Evolutionary conservation across 1,140 invertebrate genomes (phyloP), one percentile per base, ranked within the genome.

Genomic region (Macrotrachela quadricornifera): DNA sequence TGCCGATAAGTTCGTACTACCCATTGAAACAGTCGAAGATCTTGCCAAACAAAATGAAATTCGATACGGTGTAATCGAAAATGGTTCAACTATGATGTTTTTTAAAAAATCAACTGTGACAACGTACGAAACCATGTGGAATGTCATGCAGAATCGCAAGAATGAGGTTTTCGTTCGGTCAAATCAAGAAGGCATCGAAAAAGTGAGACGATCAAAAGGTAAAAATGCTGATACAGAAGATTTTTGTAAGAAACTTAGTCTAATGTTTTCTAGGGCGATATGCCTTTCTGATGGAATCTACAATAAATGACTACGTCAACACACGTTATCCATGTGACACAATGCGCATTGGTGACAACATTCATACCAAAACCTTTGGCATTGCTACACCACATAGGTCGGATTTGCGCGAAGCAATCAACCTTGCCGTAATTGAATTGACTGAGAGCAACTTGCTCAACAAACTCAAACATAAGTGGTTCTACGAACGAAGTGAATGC

Each of bases 251-350:
- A 4, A 4, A 2, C 8, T 30, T 4, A 8, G 21, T 30, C 3
- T 30, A 4, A 30, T 8, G 8, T 30, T 4, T 30, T 65, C 62
- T 1, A 69, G 76, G 77, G 45, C 87, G 90, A 69, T 94, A 90
- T 68, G 88, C 87, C n/a, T 78, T 91, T 58, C 72, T 94, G 4
- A 78, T 92, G 49, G 88, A 94, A 72, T 88, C 85, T 10, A 84
- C 85, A 0, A 85, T 82, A 62, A 91, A 91, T 64, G 87, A 94
- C 63, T 94, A 90, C 67, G 80, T 80, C 45, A 94, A 92, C 69
- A 83, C 85, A 62, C 71, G 83, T 52, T 77, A 84, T 60, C 88
- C 86, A 0, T 95, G 91, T 69, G 83, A 94, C 63, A 90, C 90
- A 3, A 87, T 92, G 80, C 87, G 65, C 51, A 49, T 51, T n/a